Percentiles rank a stretch among this genome's conserved stretches.
These are phyloP conservation scores for Leptinotarsa tumamoca DNA, from an alignment of 2,888 invertebrate species.

Conservation along the genomic window DNA sequence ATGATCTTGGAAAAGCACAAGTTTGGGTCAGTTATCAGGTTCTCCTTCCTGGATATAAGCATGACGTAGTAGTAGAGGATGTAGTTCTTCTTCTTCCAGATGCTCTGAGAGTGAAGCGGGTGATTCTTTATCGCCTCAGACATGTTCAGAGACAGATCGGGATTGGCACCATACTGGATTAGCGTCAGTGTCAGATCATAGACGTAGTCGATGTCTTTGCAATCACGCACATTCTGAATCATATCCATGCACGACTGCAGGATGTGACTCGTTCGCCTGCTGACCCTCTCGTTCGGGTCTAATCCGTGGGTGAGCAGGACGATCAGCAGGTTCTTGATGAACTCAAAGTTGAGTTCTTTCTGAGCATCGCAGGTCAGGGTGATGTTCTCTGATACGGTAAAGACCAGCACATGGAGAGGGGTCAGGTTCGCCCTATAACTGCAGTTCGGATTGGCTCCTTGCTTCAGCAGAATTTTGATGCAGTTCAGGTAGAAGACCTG, in stretches of 20 bases:
- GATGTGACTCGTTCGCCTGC: conserved; percentile 76
- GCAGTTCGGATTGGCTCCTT: conserved; percentile 82
- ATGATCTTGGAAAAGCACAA: conserved; percentile 76
- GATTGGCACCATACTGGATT: conserved; percentile 81
- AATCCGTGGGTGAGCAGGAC: conserved; percentile 76
- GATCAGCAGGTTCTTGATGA: conserved; percentile 77
- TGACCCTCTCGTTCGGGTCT: conserved; percentile 73
- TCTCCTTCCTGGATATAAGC: conserved; percentile 76
- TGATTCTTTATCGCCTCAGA: conserved; percentile 65
- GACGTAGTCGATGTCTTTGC: conserved; percentile 76
- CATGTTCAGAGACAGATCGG: conserved; percentile 73
- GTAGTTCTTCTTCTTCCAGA: conserved; percentile 73
- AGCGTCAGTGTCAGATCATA: conserved; percentile 77
- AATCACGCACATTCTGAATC: conserved; percentile 76
- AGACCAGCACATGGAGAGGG: conserved; percentile 77
- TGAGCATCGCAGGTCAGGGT: conserved; percentile 76
- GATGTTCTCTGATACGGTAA: conserved; percentile 79
- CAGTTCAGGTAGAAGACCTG: conserved; percentile 80
- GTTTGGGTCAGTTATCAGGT: conserved; percentile 72
- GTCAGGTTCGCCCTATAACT: conserved; percentile 77
- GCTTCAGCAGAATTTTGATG: conserved; percentile 75
- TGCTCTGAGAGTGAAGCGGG: conserved; percentile 62
- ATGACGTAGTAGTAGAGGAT: conserved; percentile 79
- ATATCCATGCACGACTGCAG: conserved; percentile 78
- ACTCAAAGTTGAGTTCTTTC: conserved; percentile 76